These are phyloP conservation scores for Cataglyphis altisquamis DNA, from an alignment of 2,888 invertebrate species.

Conservation along the genomic window DNA sequence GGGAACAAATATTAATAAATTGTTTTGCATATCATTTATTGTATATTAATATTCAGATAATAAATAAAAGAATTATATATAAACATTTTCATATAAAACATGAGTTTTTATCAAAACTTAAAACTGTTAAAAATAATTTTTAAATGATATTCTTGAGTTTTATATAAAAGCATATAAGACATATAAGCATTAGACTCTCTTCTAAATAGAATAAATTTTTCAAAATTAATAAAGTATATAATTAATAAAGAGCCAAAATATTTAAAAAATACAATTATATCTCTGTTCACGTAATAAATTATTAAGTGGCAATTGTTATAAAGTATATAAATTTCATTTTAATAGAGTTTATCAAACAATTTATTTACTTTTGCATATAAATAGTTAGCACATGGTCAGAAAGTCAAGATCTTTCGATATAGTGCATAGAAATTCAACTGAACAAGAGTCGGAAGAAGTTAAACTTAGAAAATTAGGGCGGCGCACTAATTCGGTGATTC, in stretches of 20 bases:
- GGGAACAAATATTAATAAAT: conserved; percentile 33
- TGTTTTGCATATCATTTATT: not conserved
- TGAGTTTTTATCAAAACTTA: not conserved
- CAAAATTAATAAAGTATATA: not conserved
- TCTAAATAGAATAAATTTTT: not conserved
- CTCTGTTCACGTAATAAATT: not conserved
- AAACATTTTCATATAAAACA: not conserved
- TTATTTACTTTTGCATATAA: not conserved
- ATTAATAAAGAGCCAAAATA: not conserved
- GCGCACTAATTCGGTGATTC: conserved; percentile 66
- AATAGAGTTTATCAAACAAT: not conserved
- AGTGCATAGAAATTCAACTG: conserved; percentile 74
- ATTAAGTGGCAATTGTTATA: not conserved
- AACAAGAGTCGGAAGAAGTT: conserved; percentile 75
- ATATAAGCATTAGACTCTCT: conserved; percentile 41
- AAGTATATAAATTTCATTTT: not conserved
- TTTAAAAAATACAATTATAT: conserved; percentile 3
- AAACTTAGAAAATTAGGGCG: conserved; percentile 85
- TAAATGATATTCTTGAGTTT: conserved; percentile 35
- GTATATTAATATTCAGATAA: not conserved
- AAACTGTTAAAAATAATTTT: not conserved
- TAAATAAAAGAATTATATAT: not conserved
- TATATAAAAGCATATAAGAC: conserved; percentile 82
- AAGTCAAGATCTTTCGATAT: conserved; percentile 83
- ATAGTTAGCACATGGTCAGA: conserved; percentile 67